Conservation (phyloP, 64 coral and sea anemone genomes). For the Pachyseris speciosa region DNA sequence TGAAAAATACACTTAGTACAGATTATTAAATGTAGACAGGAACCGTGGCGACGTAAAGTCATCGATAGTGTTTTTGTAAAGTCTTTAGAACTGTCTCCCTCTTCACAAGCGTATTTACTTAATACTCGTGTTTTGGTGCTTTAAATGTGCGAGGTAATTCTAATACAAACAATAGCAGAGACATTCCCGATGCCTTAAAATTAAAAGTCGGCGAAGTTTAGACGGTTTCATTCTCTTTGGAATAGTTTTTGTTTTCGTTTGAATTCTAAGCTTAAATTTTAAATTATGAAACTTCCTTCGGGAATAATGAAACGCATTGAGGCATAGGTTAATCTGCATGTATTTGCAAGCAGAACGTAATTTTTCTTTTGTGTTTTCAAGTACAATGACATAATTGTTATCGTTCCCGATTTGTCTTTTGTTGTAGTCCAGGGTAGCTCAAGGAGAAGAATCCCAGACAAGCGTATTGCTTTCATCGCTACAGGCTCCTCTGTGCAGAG, state of each 20-base stretch:
- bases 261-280: background rate
- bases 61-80: background rate
- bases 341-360: background rate
- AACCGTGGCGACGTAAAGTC: too few relatives aligned
- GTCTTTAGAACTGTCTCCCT: background rate
- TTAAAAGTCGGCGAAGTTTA: background rate
- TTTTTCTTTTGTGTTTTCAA: background rate
- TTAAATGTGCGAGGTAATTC: conserved; percentile 2
- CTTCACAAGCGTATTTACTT: background rate
- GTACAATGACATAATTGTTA: conserved; percentile 21
- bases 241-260: background rate
- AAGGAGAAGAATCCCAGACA: background rate
- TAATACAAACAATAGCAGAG: background rate
- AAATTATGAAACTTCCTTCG: background rate
- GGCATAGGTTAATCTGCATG: background rate
- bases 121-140: background rate
- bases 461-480: background rate
- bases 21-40: too few relatives aligned
- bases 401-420: background rate
- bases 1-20: too few relatives aligned
- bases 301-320: background rate
- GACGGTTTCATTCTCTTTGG: background rate
- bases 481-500: background rate
- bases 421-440: background rate
- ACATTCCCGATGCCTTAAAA: background rate